A percentile compares a stretch with the other conserved stretches of the same genome.
Conservation (phyloP, 2,797 vertebrate genomes). For the Gallinago stenura region DNA sequence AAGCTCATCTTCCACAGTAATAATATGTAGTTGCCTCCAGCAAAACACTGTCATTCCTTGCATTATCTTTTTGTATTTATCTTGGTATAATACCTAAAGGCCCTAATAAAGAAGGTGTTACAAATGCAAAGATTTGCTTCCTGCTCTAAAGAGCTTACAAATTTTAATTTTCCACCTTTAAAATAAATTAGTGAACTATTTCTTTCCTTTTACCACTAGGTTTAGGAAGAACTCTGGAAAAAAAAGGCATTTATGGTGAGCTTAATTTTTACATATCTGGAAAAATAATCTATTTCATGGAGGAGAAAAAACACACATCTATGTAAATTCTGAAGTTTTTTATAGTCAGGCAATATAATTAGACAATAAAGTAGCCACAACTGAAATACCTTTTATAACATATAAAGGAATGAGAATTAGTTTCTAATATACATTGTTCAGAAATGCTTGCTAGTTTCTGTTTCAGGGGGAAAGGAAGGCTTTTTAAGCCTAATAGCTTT, state of each 20-base stretch:
- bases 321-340: background rate
- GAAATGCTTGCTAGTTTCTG: background rate
- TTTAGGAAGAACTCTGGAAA: background rate
- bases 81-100: background rate
- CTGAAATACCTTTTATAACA: background rate
- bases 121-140: background rate
- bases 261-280: background rate
- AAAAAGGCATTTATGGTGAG: background rate
- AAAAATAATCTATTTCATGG: background rate
- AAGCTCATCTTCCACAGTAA: background rate
- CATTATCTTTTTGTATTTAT: conserved; percentile 37
- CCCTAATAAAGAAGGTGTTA: conserved; percentile 18
- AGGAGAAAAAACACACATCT: background rate
- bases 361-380: background rate
- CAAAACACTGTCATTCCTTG: background rate
- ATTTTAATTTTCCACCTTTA: conserved; percentile 6
- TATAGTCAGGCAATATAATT: background rate
- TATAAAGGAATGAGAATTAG: background rate
- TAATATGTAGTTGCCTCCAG: background rate
- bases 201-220: background rate
- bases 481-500: background rate
- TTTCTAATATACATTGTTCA: background rate
- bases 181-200: background rate
- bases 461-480: background rate
- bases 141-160: background rate